These are phyloP conservation scores for Platycnemis pennipes DNA, from an alignment of 2,888 invertebrate species.

Conservation along the genomic window DNA sequence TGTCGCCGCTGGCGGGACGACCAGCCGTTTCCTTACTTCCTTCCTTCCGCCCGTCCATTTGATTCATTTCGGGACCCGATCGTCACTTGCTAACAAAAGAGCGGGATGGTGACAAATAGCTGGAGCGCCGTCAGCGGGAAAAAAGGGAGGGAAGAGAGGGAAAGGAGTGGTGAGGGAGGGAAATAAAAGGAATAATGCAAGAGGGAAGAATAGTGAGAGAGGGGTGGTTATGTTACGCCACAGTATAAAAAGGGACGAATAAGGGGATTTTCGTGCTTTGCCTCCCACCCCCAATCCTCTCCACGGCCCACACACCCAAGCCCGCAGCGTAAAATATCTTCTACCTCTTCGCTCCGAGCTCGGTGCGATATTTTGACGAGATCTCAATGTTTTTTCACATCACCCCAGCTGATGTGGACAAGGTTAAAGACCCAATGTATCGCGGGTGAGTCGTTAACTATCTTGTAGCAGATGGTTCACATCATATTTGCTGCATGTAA, in stretches of 20 bases:
- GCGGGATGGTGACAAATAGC: conserved; percentile 31
- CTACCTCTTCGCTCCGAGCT: too few species aligned
- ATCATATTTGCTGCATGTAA: too few species aligned
- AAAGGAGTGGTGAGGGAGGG: too few species aligned
- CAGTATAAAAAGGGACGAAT: neutral
- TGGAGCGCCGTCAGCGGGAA: conserved; percentile 22
- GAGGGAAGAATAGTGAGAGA: neutral
- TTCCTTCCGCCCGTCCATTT: conserved; percentile 25
- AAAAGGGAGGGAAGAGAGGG: conserved; percentile 1
- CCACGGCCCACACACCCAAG: neutral
- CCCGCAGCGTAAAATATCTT: neutral
- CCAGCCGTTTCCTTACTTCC: conserved; percentile 32
- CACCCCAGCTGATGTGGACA: too few species aligned
- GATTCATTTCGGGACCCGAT: conserved; percentile 32
- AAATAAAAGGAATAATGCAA: conserved; percentile 1
- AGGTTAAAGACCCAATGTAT: too few species aligned
- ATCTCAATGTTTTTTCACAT: too few species aligned
- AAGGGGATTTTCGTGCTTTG: neutral
- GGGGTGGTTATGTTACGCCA: neutral
- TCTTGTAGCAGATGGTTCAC: too few species aligned
- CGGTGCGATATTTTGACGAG: too few species aligned
- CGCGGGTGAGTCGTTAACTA: too few species aligned
- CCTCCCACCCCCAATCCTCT: neutral
- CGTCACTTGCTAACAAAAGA: conserved; percentile 33
- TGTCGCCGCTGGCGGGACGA: neutral